Base-by-base conservation (phyloP, 2,888 invertebrate genomes). In the Agriopis aurantiaria region DNA sequence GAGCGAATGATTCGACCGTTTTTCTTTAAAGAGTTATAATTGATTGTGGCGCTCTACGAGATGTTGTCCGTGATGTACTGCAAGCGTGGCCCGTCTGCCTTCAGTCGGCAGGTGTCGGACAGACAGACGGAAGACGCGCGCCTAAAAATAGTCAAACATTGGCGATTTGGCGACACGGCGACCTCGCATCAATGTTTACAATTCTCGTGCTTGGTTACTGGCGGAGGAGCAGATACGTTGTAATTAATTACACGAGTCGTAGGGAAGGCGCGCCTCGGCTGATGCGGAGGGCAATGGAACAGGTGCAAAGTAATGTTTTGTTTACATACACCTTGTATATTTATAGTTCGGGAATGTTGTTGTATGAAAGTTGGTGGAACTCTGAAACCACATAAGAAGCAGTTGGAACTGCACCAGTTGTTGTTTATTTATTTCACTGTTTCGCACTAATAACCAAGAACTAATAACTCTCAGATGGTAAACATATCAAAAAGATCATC, bases 61-160 rank as follows among this genome's bases (percentile, higher is more conserved):
- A 69, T 48, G 56, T 75, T 68, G 76, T 74, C 74, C 68, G 75
- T 69, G 78, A 78, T 79, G 75, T 75, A 75, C 75, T 77, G 80
- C 81, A 78, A 78, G 75, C 81, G 82, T 78, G 81, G 78, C 77
- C 76, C 77, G 80, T 78, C 79, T 80, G 77, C 69, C 74, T 75
- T 75, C 83, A 82, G 83, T 79, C 82, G 83, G 91, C 91, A 92
- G 90, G 91, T 91, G 91, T 87, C 86, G 80, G 83, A 85, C 87
- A 91, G 91, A 92, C 91, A 88, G 91, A 89, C 91, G 92, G 92
- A 92, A 92, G 91, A 91, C 91, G 88, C 86, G 76, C 82, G 80
- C 73, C 87, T 92, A 92, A 87, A 89, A 92, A 92, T 93, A 93
- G 90, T 80, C 78, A 81, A 85, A 84, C 85, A 88, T 86, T 89